Evolutionary conservation across 2,888 invertebrate species (phyloP).

Genomic region (Apoda limacodes): DNA sequence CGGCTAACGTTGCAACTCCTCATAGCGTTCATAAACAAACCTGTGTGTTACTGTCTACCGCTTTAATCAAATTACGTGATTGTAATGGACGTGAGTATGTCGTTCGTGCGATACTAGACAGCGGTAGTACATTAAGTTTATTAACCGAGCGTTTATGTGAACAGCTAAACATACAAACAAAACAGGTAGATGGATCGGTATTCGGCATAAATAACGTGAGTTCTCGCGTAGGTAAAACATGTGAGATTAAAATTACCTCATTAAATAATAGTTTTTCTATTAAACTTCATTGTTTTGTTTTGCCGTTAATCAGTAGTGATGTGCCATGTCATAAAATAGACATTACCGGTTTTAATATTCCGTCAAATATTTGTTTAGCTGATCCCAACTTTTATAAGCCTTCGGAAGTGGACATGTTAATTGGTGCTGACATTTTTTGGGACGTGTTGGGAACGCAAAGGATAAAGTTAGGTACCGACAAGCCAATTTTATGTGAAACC

Average conservation of each 20-base stretch:
- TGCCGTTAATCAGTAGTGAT: constrained; percentile 17
- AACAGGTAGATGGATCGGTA: no score
- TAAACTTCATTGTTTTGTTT: constrained; percentile 16
- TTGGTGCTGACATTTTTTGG: constrained; percentile 22
- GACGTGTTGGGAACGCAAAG: constrained; percentile 16
- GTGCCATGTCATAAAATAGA: constrained; percentile 11
- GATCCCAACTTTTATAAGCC: constrained; percentile 20
- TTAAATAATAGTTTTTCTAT: constrained; percentile 6
- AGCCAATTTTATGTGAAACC: constrained; percentile 15
- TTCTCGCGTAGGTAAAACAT: no score
- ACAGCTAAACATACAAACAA: no score
- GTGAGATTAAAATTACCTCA: no score
- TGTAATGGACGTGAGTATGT: constrained; percentile 6
- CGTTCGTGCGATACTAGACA: constrained; percentile 13
- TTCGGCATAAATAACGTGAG: constrained; percentile 7
- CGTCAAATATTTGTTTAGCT: constrained; percentile 16
- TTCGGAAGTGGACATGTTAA: constrained; percentile 17
- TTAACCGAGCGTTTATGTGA: no score
- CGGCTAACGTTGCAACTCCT: no score
- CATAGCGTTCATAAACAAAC: no score
- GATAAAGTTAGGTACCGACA: constrained; percentile 11
- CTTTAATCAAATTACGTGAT: constrained; percentile 12
- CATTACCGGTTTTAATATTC: constrained; percentile 14
- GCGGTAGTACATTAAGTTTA: constrained; percentile 8
- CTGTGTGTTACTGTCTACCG: constrained; percentile 11